phyloP scores from a whole-genome alignment of 1,140 invertebrate species.

The Myzus persicae region DNA sequence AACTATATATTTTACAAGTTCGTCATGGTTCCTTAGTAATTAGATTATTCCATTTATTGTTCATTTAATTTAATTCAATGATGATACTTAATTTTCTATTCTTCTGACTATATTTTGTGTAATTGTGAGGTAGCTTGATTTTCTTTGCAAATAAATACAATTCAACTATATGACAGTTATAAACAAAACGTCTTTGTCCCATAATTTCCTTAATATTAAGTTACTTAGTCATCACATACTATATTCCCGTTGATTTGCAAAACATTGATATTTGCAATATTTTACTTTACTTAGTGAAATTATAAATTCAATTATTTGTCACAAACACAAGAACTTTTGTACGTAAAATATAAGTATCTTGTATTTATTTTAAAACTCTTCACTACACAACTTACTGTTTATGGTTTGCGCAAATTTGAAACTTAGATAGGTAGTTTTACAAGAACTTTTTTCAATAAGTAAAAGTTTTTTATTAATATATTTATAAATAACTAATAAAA shows the following conservation, averaged over 20 bases:
- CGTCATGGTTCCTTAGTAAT: neutral
- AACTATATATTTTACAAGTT: neutral
- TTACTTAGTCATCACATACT: too few species aligned
- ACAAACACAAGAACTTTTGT: neutral
- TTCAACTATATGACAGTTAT: neutral
- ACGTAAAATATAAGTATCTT: neutral
- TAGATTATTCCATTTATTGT: neutral
- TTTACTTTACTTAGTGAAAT: neutral
- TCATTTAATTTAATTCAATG: neutral
- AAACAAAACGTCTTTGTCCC: neutral
- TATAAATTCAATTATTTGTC: neutral
- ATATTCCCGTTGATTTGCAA: neutral
- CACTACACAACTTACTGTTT: neutral
- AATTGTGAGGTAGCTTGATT: neutral
- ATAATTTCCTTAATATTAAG: neutral
- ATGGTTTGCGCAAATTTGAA: neutral
- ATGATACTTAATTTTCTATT: neutral
- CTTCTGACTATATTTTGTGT: neutral
- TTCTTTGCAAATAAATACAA: neutral
- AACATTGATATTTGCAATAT: neutral
- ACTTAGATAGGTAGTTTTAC: neutral
- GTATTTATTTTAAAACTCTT: neutral
- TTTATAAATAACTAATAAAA: neutral
- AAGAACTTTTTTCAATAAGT: neutral
- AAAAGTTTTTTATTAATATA: constrained; percentile 1